These are phyloP conservation scores for Candoia aspera DNA, from an alignment of 2,113 vertebrate species.

Conservation along the genomic window DNA sequence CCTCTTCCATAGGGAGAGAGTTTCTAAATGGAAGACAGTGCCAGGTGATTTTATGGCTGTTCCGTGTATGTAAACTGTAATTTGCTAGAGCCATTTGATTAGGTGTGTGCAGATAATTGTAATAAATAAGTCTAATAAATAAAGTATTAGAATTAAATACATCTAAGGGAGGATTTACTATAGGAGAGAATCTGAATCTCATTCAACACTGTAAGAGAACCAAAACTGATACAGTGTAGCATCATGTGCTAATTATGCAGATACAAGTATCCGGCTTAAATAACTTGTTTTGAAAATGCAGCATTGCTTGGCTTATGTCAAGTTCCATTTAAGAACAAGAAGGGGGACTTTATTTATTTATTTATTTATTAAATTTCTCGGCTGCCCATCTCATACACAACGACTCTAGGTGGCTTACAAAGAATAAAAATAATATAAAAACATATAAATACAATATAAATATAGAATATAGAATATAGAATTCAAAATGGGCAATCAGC, in stretches of 20 bases:
- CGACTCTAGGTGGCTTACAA: no score
- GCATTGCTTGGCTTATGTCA: background rate
- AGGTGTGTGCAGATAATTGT: background rate
- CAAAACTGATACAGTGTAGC: background rate
- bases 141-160: background rate
- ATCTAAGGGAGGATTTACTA: background rate
- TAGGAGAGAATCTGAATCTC: background rate
- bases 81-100: background rate
- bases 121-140: background rate
- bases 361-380: no score
- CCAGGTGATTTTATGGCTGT: background rate
- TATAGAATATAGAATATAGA: no score
- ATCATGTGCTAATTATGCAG: background rate
- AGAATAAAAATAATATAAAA: no score
- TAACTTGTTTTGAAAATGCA: background rate
- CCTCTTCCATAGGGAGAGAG: background rate
- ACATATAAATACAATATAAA: no score
- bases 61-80: background rate
- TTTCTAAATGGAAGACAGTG: background rate
- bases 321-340: background rate
- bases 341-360: no score
- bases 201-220: background rate
- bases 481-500: no score
- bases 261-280: background rate
- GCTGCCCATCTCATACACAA: no score